Evolutionary conservation across 2,113 vertebrate species (phyloP).

Genomic region (Caretta caretta): DNA sequence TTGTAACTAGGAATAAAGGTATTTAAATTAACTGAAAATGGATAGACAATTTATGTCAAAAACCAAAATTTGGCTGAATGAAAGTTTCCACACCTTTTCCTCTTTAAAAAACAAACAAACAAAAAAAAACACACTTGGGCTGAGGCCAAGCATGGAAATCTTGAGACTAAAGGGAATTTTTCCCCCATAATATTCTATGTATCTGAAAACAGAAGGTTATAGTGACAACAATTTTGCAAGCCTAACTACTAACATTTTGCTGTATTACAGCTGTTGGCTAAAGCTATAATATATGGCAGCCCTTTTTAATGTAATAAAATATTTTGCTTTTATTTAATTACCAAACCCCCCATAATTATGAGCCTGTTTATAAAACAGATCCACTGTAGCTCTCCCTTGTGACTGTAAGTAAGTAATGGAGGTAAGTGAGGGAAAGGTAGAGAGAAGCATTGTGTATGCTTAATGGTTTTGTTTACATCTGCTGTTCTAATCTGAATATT

Average conservation of each 20-base stretch:
- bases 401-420: background rate
- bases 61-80: background rate
- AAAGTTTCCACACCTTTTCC: background rate
- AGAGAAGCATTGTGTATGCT: background rate
- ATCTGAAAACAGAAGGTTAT: background rate
- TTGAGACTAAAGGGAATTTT: background rate
- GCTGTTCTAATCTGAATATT: background rate
- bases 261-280: background rate
- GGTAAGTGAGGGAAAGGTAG: background rate
- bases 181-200: background rate
- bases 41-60: background rate
- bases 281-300: background rate
- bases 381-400: background rate
- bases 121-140: background rate
- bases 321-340: background rate
- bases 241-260: background rate
- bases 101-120: background rate
- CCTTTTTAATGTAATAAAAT: background rate
- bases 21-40: background rate
- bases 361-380: background rate
- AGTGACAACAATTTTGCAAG: background rate
- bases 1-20: background rate
- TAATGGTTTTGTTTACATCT: background rate
- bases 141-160: background rate
- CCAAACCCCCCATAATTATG: background rate